Percentiles rank a stretch among this genome's conserved stretches.
These are phyloP conservation scores for Leptinotarsa haldemani DNA, from an alignment of 2,888 invertebrate genomes.

Conservation along the genomic window DNA sequence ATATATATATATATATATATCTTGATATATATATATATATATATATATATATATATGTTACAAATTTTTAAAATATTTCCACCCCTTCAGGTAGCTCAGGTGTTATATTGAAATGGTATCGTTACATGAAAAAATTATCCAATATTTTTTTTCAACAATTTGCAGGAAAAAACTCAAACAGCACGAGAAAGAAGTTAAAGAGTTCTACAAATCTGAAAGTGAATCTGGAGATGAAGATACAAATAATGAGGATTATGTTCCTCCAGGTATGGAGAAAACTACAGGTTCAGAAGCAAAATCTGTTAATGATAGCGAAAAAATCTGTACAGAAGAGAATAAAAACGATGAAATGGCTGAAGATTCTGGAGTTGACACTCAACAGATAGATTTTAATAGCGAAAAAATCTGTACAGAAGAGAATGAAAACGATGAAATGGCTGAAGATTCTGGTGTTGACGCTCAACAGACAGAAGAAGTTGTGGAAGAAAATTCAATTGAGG, in stretches of 20 bases:
- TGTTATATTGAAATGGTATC: too few species aligned
- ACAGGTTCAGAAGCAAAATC: slow-evolving; percentile 2
- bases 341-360: slow-evolving; percentile 29
- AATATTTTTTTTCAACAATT: slow-evolving; percentile 19
- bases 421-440: slow-evolving; percentile 30
- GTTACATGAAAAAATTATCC: too few species aligned
- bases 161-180: slow-evolving; percentile 75
- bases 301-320: background rate
- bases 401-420: slow-evolving; percentile 14
- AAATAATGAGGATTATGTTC: slow-evolving; percentile 46
- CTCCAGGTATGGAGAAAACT: slow-evolving; percentile 20
- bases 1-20: too few species aligned
- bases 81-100: too few species aligned
- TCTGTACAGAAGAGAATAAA: slow-evolving; percentile 22
- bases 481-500: background rate
- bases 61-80: too few species aligned
- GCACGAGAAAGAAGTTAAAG: slow-evolving; percentile 79
- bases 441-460: slow-evolving; percentile 27
- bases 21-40: too few species aligned
- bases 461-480: slow-evolving; percentile 6
- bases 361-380: slow-evolving; percentile 27
- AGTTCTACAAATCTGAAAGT: slow-evolving; percentile 81
- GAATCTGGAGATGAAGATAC: slow-evolving; percentile 65
- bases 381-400: too few species aligned
- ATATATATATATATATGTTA: too few species aligned